Conservation (phyloP, 1,140 invertebrate genomes). For the Drosophila nasuta region DNA sequence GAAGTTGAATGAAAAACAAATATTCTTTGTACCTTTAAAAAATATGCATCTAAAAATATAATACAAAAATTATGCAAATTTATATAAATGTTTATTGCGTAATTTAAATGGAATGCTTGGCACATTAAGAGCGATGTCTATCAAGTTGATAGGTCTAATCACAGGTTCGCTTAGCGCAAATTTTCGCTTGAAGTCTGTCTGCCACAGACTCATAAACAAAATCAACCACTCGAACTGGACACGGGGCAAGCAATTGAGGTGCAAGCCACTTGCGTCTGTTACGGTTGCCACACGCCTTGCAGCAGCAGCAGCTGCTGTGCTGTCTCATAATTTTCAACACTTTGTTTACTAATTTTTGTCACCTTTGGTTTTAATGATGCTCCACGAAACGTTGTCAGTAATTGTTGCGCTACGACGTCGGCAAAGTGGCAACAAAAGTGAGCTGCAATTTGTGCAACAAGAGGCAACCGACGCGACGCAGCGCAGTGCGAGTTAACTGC, state of each 20-base stretch:
- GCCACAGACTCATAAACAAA: conserved; percentile 44
- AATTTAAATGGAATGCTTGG: conserved; percentile 12
- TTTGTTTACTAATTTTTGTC: conserved; percentile 83
- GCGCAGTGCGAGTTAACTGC: conserved; percentile 52
- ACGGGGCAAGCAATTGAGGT: conserved; percentile 12
- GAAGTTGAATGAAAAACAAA: no score
- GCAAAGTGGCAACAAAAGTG: conserved; percentile 62
- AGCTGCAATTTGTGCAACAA: conserved; percentile 72
- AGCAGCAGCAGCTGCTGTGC: conserved; percentile 23
- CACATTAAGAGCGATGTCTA: conserved; percentile 4
- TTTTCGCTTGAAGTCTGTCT: conserved; percentile 14
- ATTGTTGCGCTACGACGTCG: conserved; percentile 59
- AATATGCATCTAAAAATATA: not conserved
- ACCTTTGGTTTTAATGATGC: conserved; percentile 82
- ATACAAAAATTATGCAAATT: conserved; percentile 4
- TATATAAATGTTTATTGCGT: not conserved
- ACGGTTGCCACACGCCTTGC: conserved; percentile 45
- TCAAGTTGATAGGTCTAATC: conserved; percentile 22
- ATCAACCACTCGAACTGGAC: conserved; percentile 14
- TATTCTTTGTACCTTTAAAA: no score
- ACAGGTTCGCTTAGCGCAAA: not conserved
- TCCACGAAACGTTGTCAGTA: conserved; percentile 53
- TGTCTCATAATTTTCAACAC: conserved; percentile 81
- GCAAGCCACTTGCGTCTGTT: conserved; percentile 15
- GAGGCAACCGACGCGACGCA: conserved; percentile 40